phyloP scores from a whole-genome alignment of 2,888 invertebrate genomes.

The Taphrorychus bicolor region DNA sequence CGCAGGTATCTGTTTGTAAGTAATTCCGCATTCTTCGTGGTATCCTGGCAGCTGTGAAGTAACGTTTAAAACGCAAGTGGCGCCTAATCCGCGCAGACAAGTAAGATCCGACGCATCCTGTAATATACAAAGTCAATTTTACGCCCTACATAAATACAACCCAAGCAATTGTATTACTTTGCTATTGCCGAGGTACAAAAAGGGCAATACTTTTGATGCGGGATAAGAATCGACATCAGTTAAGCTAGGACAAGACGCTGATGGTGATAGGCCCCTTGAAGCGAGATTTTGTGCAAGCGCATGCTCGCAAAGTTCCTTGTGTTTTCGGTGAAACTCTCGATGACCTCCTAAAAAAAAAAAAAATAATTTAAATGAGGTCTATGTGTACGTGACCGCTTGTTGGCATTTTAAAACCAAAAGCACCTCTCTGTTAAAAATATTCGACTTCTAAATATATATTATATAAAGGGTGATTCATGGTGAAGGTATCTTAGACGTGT shows the following conservation, averaged over 20 bases:
- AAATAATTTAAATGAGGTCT: background rate
- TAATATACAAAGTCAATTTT: slow-evolving; percentile 5
- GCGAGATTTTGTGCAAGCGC: slow-evolving; percentile 63
- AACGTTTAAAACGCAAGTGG: slow-evolving; percentile 82
- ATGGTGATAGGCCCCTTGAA: slow-evolving; percentile 51
- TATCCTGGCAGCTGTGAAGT: slow-evolving; percentile 78
- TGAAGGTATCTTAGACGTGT: no score
- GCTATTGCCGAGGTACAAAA: slow-evolving; percentile 83
- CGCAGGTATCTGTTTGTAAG: slow-evolving; percentile 81
- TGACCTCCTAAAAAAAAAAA: slow-evolving; percentile 66
- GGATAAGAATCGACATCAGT: slow-evolving; percentile 77
- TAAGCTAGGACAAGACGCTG: slow-evolving; percentile 64
- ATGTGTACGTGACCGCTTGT: no score
- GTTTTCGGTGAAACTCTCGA: slow-evolving; percentile 73
- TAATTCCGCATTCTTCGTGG: slow-evolving; percentile 71
- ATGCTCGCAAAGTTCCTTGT: slow-evolving; percentile 77
- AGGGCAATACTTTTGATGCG: slow-evolving; percentile 80
- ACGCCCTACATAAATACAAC: no score
- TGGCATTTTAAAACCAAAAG: no score
- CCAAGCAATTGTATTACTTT: no score
- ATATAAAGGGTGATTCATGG: no score
- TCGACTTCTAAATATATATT: no score
- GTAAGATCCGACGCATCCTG: slow-evolving; percentile 43
- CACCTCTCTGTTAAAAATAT: no score
- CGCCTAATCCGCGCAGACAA: slow-evolving; percentile 64